Evolutionary conservation across 2,888 invertebrate species (phyloP).

Genomic region (Liposcelis brunnea): DNA sequence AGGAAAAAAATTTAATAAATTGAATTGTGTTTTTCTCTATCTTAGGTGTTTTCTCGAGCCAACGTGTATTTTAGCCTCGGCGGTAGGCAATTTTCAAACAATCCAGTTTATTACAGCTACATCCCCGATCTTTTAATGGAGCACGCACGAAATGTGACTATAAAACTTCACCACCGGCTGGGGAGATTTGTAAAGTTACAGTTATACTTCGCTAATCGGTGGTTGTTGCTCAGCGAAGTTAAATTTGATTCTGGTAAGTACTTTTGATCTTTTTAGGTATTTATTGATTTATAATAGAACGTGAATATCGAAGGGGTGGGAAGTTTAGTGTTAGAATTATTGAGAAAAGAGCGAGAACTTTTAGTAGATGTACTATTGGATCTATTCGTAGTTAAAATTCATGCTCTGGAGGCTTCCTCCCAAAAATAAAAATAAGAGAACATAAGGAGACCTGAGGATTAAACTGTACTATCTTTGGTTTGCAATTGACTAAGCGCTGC

Average conservation of each 20-base stretch:
- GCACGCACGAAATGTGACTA: constrained; percentile 62
- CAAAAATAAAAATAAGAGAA: too few species aligned
- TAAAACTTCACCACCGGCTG: constrained; percentile 57
- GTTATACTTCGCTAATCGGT: constrained; percentile 60
- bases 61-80: constrained; percentile 59
- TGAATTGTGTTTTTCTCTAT: neutral
- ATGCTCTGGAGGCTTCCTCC: too few species aligned
- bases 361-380: too few species aligned
- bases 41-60: constrained; percentile 57
- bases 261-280: neutral
- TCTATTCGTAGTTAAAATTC: too few species aligned
- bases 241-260: constrained; percentile 59
- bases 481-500: too few species aligned
- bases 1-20: neutral
- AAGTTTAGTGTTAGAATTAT: too few species aligned
- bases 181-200: constrained; percentile 58
- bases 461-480: too few species aligned
- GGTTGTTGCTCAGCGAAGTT: constrained; percentile 77
- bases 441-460: too few species aligned
- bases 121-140: constrained; percentile 58
- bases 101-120: constrained; percentile 56
- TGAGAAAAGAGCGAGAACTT: too few species aligned
- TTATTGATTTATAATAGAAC: too few species aligned
- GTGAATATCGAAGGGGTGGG: too few species aligned
- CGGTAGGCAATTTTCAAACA: constrained; percentile 49